phyloP scores from a whole-genome alignment of 2,797 vertebrate species.

The Onychomys arenicola region DNA sequence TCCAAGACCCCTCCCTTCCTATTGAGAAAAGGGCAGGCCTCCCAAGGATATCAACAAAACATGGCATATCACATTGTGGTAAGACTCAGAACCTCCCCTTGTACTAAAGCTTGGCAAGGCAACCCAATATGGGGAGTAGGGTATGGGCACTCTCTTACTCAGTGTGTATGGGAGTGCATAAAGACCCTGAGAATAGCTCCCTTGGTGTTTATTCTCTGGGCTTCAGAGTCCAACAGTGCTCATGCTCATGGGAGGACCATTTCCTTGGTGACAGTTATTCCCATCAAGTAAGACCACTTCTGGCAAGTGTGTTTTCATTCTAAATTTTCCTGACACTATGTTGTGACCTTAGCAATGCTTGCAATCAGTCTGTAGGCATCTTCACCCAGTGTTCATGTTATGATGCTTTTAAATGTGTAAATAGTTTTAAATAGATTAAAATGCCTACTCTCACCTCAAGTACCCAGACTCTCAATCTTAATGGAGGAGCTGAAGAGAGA shows the following conservation, averaged over 20 bases:
- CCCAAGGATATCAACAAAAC: not conserved
- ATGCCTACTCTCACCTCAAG: not conserved
- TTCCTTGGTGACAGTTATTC: not conserved
- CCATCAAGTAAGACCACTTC: not conserved
- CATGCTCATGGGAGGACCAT: not conserved
- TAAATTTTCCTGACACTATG: not conserved
- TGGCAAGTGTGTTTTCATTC: not conserved
- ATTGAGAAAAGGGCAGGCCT: not conserved
- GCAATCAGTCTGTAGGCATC: not conserved
- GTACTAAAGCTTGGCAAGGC: not conserved
- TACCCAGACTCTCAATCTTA: not conserved
- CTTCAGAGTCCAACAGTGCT: not conserved
- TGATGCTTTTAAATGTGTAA: not conserved
- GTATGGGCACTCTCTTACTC: not conserved
- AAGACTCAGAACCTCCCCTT: not conserved
- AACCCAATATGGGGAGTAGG: not conserved
- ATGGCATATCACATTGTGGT: not conserved
- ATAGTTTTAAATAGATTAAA: constrained; percentile 34
- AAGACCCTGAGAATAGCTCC: not conserved
- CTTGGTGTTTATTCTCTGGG: not conserved
- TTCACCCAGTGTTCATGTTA: not conserved
- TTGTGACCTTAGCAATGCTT: not conserved
- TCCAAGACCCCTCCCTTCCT: not conserved
- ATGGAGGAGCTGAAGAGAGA: not conserved
- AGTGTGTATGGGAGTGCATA: not conserved